Base-by-base conservation (phyloP, 2,888 invertebrate species). In the Eupithecia inturbata region DNA sequence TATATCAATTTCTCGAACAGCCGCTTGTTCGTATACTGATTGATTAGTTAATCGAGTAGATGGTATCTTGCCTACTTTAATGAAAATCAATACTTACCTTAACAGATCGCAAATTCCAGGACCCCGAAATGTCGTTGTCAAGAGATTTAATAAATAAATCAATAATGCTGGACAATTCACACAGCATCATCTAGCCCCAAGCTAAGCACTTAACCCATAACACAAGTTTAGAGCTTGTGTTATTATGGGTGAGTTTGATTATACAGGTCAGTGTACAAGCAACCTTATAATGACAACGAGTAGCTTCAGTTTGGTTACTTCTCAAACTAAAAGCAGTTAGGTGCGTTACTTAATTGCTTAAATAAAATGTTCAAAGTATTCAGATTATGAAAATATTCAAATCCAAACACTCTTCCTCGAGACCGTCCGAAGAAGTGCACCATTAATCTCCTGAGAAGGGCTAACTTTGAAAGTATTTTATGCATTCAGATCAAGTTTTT, bases 401-500 rank as follows among this genome's bases (percentile, higher is more conserved):
- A 70, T 45, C 26, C 57, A 57, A 26, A 57, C 14, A 57, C 57
- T 57, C 26, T 57, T 64, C 10, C 33, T 64, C 63, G 36, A 64
- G n/a, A 36, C 31, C 10, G 63, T 64, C 26, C 14, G 14, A 22
- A 16, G 63, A 22, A n/a, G 63, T 33, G n/a, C n/a, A 33, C 66
- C 22, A 75, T 70, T 63, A 49, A 70, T 72, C 41, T 75, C 49
- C 31, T 14, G 70, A 57, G 63, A 57, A 75, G 41, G 62, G 33
- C 67, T 57, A 66, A 72, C 39, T 63, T 71, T 68, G 45, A 70
- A 67, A 62, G 64, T 63, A 19, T 74, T 69, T 72, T 75, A 75
- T 67, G 62, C 69, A 75, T 75, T 75, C 69, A 74, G 68, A 72
- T 75, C 69, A 69, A 70, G 72, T 72, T 72, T 74, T 71, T 31